Base-by-base conservation (phyloP, 2,888 invertebrate species). In the Lucinisca nassula region DNA sequence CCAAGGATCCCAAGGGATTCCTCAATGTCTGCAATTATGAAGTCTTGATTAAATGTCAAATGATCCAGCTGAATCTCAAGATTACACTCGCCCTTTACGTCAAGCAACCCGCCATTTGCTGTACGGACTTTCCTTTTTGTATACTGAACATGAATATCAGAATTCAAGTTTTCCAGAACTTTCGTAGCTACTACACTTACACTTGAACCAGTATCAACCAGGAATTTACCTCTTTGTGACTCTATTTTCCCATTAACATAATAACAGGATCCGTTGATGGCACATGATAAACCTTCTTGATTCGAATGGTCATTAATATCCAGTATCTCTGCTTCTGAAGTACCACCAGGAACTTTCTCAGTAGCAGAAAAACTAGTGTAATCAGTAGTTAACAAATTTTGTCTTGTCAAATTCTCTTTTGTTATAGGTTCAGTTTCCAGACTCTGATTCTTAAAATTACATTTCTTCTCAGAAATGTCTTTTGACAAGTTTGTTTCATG, bases 1-100 rank as follows among this genome's bases (percentile, higher is more conserved):
- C 73, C 73, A 21, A 73, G 10, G 17, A 73, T 73, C 40, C 73
- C 73, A 14, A 38, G 37, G 38, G 38, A 38, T 38, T 73, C 73
- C 12, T 38, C 73, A 24, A 73, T 38, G 38, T 73, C 73, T 73
- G 73, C 73, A 14, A 73, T 38, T 38, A 73, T 73, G 40, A 73
- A 38, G 21, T 55, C 55, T 21, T 55, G 55, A 8, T 55, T 55
- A 21, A 55, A 55, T 55, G n/a, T n/a, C 55, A 55, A 55, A n/a
- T 55, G 55, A 55, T 55, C 55, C 55, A 55, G 55, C 55, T n/a
- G 55, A 55, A 55, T 55, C 55, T 55, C 21, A 17, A 55, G 55
- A 55, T 21, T 12, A 55, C 55, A 55, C n/a, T n/a, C 21, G 55
- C 55, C 55, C n/a, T 55, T 55, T 14, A 55, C n/a, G n/a, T 55